Conservation (phyloP, 2,113 vertebrate genomes). For the Ceyx cyanopectus region DNA sequence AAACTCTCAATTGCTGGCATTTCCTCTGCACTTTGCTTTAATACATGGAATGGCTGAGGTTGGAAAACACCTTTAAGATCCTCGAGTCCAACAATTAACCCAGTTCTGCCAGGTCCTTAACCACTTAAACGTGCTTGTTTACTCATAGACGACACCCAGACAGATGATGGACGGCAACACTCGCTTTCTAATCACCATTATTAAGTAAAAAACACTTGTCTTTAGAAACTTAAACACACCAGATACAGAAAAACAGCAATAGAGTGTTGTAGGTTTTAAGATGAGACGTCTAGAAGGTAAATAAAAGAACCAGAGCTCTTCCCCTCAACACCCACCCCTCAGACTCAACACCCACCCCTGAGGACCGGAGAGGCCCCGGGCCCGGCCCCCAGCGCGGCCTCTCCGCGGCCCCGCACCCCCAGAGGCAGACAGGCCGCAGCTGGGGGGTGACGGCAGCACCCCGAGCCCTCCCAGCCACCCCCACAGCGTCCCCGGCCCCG, state of each 20-base stretch:
- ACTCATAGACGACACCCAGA: background rate
- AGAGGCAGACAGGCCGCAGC: background rate
- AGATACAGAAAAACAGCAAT: fast-evolving
- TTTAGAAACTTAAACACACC: background rate
- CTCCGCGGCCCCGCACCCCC: background rate
- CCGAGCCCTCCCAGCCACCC: background rate
- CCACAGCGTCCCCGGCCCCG: too few species aligned
- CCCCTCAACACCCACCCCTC: too few species aligned
- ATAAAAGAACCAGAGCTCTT: too few species aligned
- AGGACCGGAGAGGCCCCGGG: too few species aligned
- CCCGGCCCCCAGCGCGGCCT: background rate
- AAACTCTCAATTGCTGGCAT: fast-evolving
- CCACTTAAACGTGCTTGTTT: background rate
- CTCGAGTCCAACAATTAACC: background rate
- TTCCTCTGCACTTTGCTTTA: background rate
- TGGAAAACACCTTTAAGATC: background rate
- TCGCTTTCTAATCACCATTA: background rate
- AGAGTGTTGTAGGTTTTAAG: background rate
- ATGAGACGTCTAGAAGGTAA: background rate
- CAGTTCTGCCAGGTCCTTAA: background rate
- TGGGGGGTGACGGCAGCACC: background rate
- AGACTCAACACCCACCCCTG: fast-evolving
- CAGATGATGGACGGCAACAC: fast-evolving
- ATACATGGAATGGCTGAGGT: background rate
- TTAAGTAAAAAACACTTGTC: background rate